Evolutionary conservation across 2,113 vertebrate genomes (phyloP).

Genomic region (Puntigrus tetrazona): DNA sequence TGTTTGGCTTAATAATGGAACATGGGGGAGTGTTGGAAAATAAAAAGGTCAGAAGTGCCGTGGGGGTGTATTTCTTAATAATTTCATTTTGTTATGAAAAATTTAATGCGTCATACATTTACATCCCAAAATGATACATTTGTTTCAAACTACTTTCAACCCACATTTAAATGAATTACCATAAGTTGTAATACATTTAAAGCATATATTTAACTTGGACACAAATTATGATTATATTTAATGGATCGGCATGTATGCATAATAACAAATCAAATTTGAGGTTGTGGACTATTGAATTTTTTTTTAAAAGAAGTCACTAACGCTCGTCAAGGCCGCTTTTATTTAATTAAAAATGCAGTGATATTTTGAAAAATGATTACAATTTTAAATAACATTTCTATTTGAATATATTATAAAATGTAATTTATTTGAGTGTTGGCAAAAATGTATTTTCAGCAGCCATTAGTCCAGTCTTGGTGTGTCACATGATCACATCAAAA

Average conservation of each 20-base stretch:
- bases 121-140: not conserved
- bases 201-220: not conserved
- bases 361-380: not conserved
- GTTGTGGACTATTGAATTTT: not conserved
- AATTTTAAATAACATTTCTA: not conserved
- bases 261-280: not conserved
- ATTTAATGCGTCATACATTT: not conserved
- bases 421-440: not conserved
- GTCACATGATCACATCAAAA: not conserved
- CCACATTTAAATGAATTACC: not conserved
- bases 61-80: too few species aligned
- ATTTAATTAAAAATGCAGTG: not conserved
- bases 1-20: not conserved
- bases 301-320: not conserved
- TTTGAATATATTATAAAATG: not conserved
- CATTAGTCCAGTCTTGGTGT: not conserved
- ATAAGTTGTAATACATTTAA: not conserved
- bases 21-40: not conserved
- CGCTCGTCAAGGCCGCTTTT: not conserved
- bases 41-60: not conserved
- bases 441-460: not conserved
- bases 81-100: too few species aligned
- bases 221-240: not conserved
- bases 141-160: not conserved
- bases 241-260: not conserved